A percentile compares a stretch with the other conserved stretches of the same genome.
phyloP scores from a whole-genome alignment of 64 coral and sea anemone genomes.

The Pocillopora damicornis region DNA sequence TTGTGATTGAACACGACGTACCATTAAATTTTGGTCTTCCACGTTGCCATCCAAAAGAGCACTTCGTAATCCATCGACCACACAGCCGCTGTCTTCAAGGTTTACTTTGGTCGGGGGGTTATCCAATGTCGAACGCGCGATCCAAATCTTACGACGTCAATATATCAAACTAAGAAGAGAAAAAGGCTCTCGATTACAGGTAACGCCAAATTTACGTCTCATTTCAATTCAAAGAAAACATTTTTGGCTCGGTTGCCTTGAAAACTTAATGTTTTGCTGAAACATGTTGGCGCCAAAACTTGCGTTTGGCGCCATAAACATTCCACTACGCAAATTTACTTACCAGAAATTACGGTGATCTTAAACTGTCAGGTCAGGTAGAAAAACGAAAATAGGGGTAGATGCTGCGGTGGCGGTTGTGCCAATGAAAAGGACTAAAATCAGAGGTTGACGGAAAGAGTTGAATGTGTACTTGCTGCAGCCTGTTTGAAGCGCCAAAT shows the following conservation, averaged over 20 bases:
- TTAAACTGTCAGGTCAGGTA: background rate
- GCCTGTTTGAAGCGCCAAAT: background rate
- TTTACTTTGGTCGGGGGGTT: constrained; percentile 4
- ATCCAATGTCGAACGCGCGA: constrained; percentile 7
- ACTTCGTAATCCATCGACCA: constrained; percentile 20
- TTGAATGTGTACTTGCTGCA: background rate
- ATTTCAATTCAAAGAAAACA: background rate
- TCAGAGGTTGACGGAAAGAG: background rate
- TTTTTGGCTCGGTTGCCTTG: background rate
- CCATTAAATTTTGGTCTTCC: background rate
- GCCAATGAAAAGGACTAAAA: background rate
- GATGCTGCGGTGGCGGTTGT: too few species aligned
- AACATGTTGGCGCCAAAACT: background rate
- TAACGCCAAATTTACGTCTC: background rate
- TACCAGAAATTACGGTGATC: background rate
- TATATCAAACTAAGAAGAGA: background rate
- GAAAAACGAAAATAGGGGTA: background rate
- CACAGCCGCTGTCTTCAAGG: constrained; percentile 36
- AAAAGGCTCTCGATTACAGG: background rate
- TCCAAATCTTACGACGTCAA: background rate
- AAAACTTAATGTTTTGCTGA: constrained; percentile 2
- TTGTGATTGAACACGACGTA: background rate
- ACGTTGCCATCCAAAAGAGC: background rate
- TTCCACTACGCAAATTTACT: background rate
- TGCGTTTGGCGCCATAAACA: background rate